Conservation (phyloP, 2,888 invertebrate genomes). For the Taenaris catops region DNA sequence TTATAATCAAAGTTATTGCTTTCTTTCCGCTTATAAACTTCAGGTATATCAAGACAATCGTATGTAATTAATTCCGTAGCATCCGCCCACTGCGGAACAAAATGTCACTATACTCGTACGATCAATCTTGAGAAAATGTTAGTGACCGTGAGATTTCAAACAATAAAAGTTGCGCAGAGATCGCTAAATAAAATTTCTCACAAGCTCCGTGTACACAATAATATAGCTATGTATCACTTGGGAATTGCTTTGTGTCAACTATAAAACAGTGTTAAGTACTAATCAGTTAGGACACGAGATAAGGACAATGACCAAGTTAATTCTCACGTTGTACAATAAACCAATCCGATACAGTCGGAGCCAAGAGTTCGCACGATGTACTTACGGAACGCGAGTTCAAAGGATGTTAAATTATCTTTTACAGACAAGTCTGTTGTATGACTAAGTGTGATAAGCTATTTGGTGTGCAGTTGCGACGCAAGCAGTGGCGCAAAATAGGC, state of each 20-base stretch:
- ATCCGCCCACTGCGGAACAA: conserved; percentile 13
- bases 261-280: conserved; percentile 59
- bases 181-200: conserved; percentile 58
- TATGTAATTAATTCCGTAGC: conserved; percentile 9
- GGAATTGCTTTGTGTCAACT: conserved; percentile 60
- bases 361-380: conserved; percentile 45
- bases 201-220: conserved; percentile 31
- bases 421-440: conserved; percentile 21
- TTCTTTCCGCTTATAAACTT: conserved; percentile 3
- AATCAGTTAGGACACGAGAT: conserved; percentile 60
- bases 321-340: conserved; percentile 45
- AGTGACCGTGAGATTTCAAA: conserved; percentile 56
- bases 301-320: conserved; percentile 60
- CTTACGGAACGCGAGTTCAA: conserved; percentile 23
- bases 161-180: conserved; percentile 46
- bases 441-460: too few relatives aligned
- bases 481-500: too few relatives aligned
- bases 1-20: too few relatives aligned
- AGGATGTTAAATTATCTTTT: conserved; percentile 35
- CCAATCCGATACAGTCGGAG: conserved; percentile 27
- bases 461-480: too few relatives aligned
- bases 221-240: conserved; percentile 37
- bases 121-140: conserved; percentile 63
- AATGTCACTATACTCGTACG: conserved; percentile 29
- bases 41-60: conserved; percentile 7